These are phyloP conservation scores for Paguma larvata DNA, from an alignment of 2,797 vertebrate species.

Conservation along the genomic window DNA sequence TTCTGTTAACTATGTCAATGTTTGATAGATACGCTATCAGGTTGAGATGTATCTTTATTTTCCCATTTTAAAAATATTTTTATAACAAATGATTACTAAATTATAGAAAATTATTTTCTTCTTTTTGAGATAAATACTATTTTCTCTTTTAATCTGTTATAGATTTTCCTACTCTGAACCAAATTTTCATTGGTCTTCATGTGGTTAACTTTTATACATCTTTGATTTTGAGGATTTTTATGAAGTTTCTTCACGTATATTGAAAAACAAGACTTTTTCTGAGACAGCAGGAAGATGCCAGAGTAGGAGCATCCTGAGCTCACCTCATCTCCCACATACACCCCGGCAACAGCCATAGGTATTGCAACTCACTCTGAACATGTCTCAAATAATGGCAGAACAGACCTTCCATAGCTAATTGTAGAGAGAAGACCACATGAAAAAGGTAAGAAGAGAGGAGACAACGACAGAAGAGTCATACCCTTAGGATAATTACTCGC, in stretches of 20 bases:
- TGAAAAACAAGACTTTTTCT: not conserved
- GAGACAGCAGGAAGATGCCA: not conserved
- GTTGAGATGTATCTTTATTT: not conserved
- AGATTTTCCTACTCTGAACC: not conserved
- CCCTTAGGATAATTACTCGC: not conserved
- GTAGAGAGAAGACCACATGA: not conserved
- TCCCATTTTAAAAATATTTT: not conserved
- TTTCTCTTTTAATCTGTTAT: not conserved
- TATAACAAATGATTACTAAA: not conserved
- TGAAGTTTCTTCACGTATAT: not conserved
- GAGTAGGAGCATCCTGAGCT: not conserved
- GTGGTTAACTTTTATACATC: not conserved
- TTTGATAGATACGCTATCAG: not conserved
- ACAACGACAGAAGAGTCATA: not conserved
- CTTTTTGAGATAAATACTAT: not conserved
- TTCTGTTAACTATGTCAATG: not conserved
- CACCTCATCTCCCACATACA: not conserved
- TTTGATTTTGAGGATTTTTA: not conserved
- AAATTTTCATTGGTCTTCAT: not conserved
- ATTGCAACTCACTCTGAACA: not conserved
- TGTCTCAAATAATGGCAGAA: not conserved
- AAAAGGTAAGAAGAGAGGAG: not conserved
- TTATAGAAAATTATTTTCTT: not conserved
- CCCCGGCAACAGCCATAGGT: not conserved
- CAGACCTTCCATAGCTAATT: not conserved